These are phyloP conservation scores for Drosophila mojavensis DNA, from an alignment of 1,140 invertebrate species.

Conservation along the genomic window DNA sequence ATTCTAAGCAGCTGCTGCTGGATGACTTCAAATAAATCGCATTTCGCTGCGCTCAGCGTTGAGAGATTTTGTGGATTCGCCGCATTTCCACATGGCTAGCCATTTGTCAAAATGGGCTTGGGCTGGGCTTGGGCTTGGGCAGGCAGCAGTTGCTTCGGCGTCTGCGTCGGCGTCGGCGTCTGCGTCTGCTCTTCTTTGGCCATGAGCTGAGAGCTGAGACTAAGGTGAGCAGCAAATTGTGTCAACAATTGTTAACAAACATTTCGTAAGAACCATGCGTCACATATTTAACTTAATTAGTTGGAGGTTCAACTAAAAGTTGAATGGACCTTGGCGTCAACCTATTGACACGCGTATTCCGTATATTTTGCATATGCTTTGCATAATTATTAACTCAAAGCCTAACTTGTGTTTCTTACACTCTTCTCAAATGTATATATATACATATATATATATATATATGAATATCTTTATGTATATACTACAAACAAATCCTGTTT, in stretches of 20 bases:
- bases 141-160: constrained; percentile 29
- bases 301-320: constrained; percentile 33
- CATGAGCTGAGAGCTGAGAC: constrained; percentile 6
- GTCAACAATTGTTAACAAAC: constrained; percentile 66
- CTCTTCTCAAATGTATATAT: neutral
- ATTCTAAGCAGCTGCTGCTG: constrained; percentile 10
- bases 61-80: constrained; percentile 38
- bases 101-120: constrained; percentile 64
- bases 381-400: constrained; percentile 15
- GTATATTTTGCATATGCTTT: constrained; percentile 43
- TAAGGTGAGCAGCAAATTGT: constrained; percentile 59
- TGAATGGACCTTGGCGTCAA: constrained; percentile 61
- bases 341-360: constrained; percentile 24
- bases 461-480: too few species aligned
- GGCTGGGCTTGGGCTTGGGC: constrained; percentile 31
- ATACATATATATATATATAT: neutral
- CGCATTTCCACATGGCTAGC: constrained; percentile 77
- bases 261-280: constrained; percentile 26
- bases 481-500: neutral
- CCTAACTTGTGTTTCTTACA: too few species aligned
- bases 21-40: constrained; percentile 45
- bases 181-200: constrained; percentile 8
- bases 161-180: neutral
- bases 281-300: constrained; percentile 35
- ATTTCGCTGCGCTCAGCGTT: constrained; percentile 16